Evolutionary conservation across 2,797 vertebrate genomes (phyloP), one percentile per base, ranked within the genome.

Genomic region (Epinephelus malabaricus): DNA sequence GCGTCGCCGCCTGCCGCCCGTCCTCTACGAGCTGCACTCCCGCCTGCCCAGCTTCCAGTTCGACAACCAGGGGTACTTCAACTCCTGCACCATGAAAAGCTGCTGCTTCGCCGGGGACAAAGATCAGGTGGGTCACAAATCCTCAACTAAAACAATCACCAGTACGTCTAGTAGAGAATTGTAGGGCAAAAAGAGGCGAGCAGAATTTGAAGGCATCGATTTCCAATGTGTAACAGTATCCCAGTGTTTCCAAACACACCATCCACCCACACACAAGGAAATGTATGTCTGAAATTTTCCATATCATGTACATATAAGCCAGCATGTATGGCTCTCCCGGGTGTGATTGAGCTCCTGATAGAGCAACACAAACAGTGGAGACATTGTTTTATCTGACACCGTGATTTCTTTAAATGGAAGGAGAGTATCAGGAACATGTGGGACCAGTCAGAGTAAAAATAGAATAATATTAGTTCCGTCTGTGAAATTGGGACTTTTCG

Each of bases 11-110:
- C 95, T 99, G 69, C 98, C 98, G 0, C 98, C 98, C 0, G 98
- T 99, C 66, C 96, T 99, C 63, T 99, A 99, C 11, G 98, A 99
- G 91, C 97, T 99, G 75, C 98, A 99, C 94, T 98, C 98, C 3
- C 97, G 98, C 2, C 96, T 99, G 88, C 98, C 98, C 11, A 97
- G 97, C 92, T 99, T 98, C 95, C 98, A 99, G 95, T 99, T 99
- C 10, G 98, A 99, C 94, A 98, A 99, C 96, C 98, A 99, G 88
- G 98, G 98, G 5, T 99, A 99, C 94, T 99, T 99, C 94, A 99
- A 99, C 91, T 99, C 98, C 12, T 99, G 98, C 82, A 99, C 98
- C 78, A 99, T 99, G 98, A 99, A 99, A 89, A 99, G 98, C 94
- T 99, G 98, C 95, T 99, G 98, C 85, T 99, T 99, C 47, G 98